These are phyloP conservation scores for Teleogryllus oceanicus DNA, from an alignment of 2,888 invertebrate species.

Conservation along the genomic window DNA sequence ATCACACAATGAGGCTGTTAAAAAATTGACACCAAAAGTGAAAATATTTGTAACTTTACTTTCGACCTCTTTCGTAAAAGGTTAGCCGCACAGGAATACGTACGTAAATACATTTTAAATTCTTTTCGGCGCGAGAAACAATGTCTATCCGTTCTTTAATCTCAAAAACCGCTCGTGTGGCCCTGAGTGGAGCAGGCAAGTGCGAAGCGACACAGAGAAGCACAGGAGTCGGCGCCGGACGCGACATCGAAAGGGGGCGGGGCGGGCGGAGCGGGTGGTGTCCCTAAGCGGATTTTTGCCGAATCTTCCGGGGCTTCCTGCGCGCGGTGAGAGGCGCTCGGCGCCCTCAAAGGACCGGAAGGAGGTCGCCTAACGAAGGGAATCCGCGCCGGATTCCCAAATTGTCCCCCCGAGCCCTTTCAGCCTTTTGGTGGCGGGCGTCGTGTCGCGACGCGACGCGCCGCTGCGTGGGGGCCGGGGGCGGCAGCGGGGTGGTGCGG, in stretches of 20 bases:
- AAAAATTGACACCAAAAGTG: too few relatives aligned
- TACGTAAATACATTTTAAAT: too few relatives aligned
- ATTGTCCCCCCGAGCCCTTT: conserved; percentile 9
- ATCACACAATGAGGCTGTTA: too few relatives aligned
- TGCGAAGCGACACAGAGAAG: too few relatives aligned
- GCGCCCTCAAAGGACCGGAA: background rate
- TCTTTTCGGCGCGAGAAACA: too few relatives aligned
- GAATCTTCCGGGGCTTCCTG: conserved; percentile 7
- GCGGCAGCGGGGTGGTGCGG: too few relatives aligned
- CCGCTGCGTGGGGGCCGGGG: background rate
- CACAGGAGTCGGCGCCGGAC: background rate
- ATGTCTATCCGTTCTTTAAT: too few relatives aligned
- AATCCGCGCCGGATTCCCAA: background rate
- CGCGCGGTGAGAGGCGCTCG: background rate
- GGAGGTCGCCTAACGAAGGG: conserved; percentile 9
- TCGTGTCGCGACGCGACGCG: background rate
- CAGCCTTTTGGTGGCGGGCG: background rate
- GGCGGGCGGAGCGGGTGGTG: background rate
- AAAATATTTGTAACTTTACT: too few relatives aligned
- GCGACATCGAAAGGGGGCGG: background rate
- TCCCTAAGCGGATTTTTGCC: background rate
- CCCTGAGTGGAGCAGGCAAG: too few relatives aligned
- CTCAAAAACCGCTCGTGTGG: too few relatives aligned
- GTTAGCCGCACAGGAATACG: too few relatives aligned
- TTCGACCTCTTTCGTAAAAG: too few relatives aligned